Conservation (phyloP, 1,140 invertebrate genomes). For the Bradysia coprophila region DNA sequence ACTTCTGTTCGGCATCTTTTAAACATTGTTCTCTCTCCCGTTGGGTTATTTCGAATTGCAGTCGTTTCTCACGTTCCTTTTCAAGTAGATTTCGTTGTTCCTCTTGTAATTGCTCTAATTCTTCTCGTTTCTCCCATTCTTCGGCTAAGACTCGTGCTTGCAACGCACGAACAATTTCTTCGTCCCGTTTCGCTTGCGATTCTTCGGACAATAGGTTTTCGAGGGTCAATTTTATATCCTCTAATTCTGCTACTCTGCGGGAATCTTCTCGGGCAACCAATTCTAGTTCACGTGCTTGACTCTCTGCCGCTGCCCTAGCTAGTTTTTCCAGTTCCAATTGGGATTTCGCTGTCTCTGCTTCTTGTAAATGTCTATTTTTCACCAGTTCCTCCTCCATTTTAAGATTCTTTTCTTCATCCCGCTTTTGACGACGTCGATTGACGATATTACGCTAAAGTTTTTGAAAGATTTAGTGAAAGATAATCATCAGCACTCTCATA, state of each 20-base stretch:
- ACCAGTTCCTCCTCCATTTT: conserved; percentile 31
- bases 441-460: conserved; percentile 28
- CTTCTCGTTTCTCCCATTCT: conserved; percentile 65
- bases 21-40: conserved; percentile 50
- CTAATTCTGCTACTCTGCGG: conserved; percentile 47
- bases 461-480: no score
- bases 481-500: no score
- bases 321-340: conserved; percentile 41
- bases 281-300: conserved; percentile 38
- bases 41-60: conserved; percentile 50
- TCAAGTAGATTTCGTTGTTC: conserved; percentile 53
- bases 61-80: conserved; percentile 49
- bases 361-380: conserved; percentile 8
- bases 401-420: conserved; percentile 34
- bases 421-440: conserved; percentile 32
- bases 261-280: conserved; percentile 47
- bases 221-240: conserved; percentile 41
- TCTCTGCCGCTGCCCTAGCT: conserved; percentile 46
- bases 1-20: conserved; percentile 41
- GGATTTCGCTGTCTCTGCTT: conserved; percentile 26
- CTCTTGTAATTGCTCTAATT: conserved; percentile 53
- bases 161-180: conserved; percentile 58
- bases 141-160: conserved; percentile 58
- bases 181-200: conserved; percentile 61
- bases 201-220: conserved; percentile 57